Conservation (phyloP, 2,888 invertebrate species). For the Mesodorylaimus sp. region DNA sequence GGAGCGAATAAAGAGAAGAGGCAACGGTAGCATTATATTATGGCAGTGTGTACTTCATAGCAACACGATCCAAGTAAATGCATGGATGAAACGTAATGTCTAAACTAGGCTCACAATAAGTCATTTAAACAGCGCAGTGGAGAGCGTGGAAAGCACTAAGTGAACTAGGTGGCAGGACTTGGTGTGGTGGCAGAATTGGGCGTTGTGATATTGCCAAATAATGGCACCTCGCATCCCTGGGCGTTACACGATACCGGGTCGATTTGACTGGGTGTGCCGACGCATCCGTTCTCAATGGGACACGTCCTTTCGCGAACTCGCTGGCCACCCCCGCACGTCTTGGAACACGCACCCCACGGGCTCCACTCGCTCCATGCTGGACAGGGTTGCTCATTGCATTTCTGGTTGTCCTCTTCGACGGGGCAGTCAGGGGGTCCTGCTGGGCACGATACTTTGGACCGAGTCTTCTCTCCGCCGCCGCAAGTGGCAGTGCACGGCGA, state of each 20-base stretch:
- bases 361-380: conserved; percentile 10
- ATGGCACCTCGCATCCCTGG: neutral
- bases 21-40: too few species aligned
- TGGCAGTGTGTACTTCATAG: too few species aligned
- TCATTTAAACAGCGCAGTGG: too few species aligned
- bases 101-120: too few species aligned
- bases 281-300: conserved; percentile 10
- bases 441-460: conserved; percentile 8
- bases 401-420: conserved; percentile 6
- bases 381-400: conserved; percentile 7
- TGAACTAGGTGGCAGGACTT: too few species aligned
- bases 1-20: too few species aligned
- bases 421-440: conserved; percentile 7
- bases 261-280: conserved; percentile 4
- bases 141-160: too few species aligned
- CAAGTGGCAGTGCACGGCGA: conserved; percentile 12
- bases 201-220: too few species aligned
- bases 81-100: too few species aligned
- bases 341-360: conserved; percentile 9
- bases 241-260: conserved; percentile 9
- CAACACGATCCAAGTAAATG: too few species aligned
- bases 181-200: too few species aligned
- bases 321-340: conserved; percentile 10
- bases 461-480: conserved; percentile 6
- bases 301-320: conserved; percentile 4